Conservation (phyloP, 2,797 vertebrate species). For the Tenualosa thibaudeaui region DNA sequence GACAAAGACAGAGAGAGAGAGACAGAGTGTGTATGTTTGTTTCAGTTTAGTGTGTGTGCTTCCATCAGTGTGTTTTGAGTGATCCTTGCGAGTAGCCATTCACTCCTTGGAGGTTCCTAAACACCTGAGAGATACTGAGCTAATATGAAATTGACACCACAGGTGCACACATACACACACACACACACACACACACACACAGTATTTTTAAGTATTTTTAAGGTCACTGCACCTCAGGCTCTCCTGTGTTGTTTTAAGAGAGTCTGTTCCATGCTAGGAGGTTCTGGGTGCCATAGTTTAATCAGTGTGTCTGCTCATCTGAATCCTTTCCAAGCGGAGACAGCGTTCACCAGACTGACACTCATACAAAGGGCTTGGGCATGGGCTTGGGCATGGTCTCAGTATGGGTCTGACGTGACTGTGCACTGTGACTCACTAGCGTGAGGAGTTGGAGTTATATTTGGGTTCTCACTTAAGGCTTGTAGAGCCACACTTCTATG, state of each 20-base stretch:
- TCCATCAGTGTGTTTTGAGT: neutral
- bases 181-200: neutral
- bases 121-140: slow-evolving; percentile 66
- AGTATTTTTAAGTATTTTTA: no score
- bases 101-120: slow-evolving; percentile 56
- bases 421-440: neutral
- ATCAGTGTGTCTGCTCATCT: no score
- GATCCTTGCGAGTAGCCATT: neutral
- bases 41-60: neutral
- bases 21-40: neutral
- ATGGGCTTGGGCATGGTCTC: neutral
- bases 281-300: neutral
- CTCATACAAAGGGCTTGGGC: neutral
- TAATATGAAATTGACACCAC: slow-evolving; percentile 45
- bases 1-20: neutral
- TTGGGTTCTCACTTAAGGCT: neutral
- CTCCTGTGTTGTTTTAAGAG: neutral
- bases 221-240: neutral
- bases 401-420: no score
- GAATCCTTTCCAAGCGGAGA: no score
- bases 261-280: neutral
- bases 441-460: neutral
- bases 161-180: neutral
- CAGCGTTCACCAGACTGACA: neutral
- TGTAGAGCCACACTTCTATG: neutral